These are phyloP conservation scores for Scatophagus argus DNA, from an alignment of 2,113 vertebrate species.

Conservation along the genomic window DNA sequence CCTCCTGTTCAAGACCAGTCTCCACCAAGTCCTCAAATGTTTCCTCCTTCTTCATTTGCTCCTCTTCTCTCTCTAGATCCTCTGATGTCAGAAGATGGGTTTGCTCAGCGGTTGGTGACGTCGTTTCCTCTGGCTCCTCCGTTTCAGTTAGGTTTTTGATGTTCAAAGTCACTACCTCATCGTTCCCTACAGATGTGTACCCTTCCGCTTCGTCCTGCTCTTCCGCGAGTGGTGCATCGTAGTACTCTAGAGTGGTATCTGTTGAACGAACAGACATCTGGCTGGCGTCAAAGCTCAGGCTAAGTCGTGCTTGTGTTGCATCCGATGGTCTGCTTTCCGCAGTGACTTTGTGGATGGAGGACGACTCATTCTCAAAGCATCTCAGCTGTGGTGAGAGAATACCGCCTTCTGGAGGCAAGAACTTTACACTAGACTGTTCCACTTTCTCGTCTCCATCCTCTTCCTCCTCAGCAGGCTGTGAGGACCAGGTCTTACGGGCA, in stretches of 20 bases:
- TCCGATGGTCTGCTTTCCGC: slow-evolving; percentile 62
- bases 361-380: slow-evolving; percentile 48
- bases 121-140: slow-evolving; percentile 7
- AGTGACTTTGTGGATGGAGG: slow-evolving; percentile 43
- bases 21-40: slow-evolving; percentile 34
- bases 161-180: slow-evolving; percentile 78
- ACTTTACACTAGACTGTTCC: slow-evolving; percentile 34
- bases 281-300: slow-evolving; percentile 81
- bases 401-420: slow-evolving; percentile 59
- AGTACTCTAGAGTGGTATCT: slow-evolving; percentile 89
- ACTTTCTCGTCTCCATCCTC: slow-evolving; percentile 54
- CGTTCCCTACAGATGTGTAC: slow-evolving; percentile 65
- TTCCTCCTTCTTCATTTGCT: slow-evolving; percentile 24
- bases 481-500: slow-evolving; percentile 65
- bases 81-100: slow-evolving; percentile 9
- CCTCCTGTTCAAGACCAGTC: slow-evolving; percentile 13
- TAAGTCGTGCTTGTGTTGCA: slow-evolving; percentile 42
- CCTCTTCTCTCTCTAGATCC: slow-evolving; percentile 33
- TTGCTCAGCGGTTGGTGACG: slow-evolving; percentile 13
- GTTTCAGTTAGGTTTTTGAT: slow-evolving; percentile 36
- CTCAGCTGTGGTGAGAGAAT: slow-evolving; percentile 41
- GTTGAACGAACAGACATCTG: slow-evolving; percentile 82
- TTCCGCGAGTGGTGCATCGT: slow-evolving; percentile 84
- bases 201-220: slow-evolving; percentile 69
- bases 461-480: slow-evolving; percentile 54